Base-by-base conservation (phyloP, 2,888 invertebrate genomes). In the Heliconius ethilla region DNA sequence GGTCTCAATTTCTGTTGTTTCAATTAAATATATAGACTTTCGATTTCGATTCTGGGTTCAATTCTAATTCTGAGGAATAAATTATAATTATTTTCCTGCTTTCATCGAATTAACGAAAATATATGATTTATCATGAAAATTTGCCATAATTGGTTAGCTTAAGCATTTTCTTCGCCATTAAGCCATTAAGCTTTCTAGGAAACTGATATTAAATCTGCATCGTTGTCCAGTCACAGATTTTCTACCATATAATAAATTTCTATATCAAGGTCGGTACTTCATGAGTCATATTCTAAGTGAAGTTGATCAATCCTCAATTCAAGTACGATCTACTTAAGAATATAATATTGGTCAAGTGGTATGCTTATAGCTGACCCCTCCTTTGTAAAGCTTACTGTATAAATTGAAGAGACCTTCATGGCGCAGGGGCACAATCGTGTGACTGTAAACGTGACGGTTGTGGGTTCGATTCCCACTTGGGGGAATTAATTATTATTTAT, bases 291-390 rank as follows among this genome's bases (percentile, higher is more conserved):
- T 59, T n/a, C 11, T 27, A 25, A 15, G 62, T 27, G 15, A 25
- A 63, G 15, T 63, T 63, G 13, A 63, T 63, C 25, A 25, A 25
- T 27, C 62, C 27, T 63, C 25, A 25, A 25, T 27, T 63, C 62
- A 27, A 63, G 62, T 63, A 63, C 62, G 62, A 63, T 63, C 25
- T 63, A 63, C 62, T 63, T 63, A 25, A 63, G 62, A n/a, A n/a
- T n/a, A 59, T 59, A 11, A 59, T 59, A n/a, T n/a, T 59, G n/a
- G 59, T 59, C 59, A 59, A 59, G 59, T 59, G 59, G 59, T n/a
- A n/a, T 59, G 4, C 59, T 59, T n/a, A 11, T 59, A 4, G 11
- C 59, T n/a, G 22, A 59, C 3, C n/a, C 59, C n/a, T 59, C 4
- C n/a, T 59, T 59, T n/a, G 3, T n/a, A 59, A 59, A 59, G n/a